Base-by-base conservation (phyloP, 2,797 vertebrate species). In the Paratrypauchen microcephalus region DNA sequence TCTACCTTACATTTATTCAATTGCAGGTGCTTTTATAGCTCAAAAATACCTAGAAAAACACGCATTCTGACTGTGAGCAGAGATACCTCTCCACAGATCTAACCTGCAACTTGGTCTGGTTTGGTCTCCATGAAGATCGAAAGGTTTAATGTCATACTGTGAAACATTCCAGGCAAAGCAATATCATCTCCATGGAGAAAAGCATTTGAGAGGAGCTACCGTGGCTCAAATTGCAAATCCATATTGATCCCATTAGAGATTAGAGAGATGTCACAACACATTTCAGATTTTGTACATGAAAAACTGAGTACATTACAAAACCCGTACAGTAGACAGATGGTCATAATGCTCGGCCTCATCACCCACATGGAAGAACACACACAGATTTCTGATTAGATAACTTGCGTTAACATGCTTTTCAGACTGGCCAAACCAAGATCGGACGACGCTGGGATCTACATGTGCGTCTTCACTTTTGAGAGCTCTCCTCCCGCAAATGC, bases 391-490 rank as follows among this genome's bases (percentile, higher is more conserved):
- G 23, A 48, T 64, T 1, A 48, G 3, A 64, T 26, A 18, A 48
- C 58, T 76, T 70, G n/a, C n/a, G n/a, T n/a, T n/a, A n/a, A n/a
- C 87, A 5, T 83, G 39, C 16, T 76, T 71, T 48, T 59, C 94
- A 99, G 97, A 86, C 92, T 98, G 84, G 61, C 1, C n/a, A 98
- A 94, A 87, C 94, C 97, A 54, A 93, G 94, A 88, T 89, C 93
- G 72, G 97, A 98, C 0, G 93, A 95, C 64, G 95, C 97, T 0
- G 97, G 95, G 26, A 88, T 97, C 82, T 99, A 99, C 89, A 93
- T 94, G 91, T 99, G 98, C 39, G 95, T 99, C 65, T 99, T 91
- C 88, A 93, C 88, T 68, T 97, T 98, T 70, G 62, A 89, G 3
- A 76, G 19, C 70, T 82, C 88, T 21, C 95, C 95, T 23, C n/a